These are phyloP conservation scores for Neolamprologus sp. DNA, from an alignment of 2,113 vertebrate species.

Conservation along the genomic window DNA sequence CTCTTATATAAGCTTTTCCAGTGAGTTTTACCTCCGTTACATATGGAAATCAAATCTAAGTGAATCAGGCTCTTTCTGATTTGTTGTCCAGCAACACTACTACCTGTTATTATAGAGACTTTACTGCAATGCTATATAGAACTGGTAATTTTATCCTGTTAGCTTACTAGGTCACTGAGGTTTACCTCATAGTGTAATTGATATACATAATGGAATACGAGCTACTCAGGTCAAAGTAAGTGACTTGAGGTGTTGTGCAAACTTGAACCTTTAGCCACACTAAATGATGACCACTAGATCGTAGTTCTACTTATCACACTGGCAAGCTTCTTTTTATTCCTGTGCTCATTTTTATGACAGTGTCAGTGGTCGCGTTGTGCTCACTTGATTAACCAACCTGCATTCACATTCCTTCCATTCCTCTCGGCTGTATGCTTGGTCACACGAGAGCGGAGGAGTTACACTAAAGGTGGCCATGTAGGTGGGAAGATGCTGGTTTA, in stretches of 20 bases:
- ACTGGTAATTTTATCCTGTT: background rate
- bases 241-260: background rate
- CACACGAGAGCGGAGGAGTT: constrained; percentile 38
- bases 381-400: constrained; percentile 47
- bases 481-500: background rate
- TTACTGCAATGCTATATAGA: background rate
- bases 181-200: background rate
- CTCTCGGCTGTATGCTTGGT: constrained; percentile 36
- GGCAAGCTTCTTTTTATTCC: background rate
- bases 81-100: background rate
- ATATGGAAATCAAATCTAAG: background rate
- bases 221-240: background rate
- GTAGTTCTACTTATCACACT: background rate
- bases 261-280: background rate
- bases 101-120: background rate
- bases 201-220: background rate
- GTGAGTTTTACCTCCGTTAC: background rate
- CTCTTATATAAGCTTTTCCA: background rate
- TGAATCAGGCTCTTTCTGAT: background rate
- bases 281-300: background rate
- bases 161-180: background rate
- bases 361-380: background rate
- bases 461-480: background rate
- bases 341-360: background rate
- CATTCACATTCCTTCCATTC: constrained; percentile 64